phyloP scores from a whole-genome alignment of 2,888 invertebrate species.

The Heteromurus nitidus region DNA sequence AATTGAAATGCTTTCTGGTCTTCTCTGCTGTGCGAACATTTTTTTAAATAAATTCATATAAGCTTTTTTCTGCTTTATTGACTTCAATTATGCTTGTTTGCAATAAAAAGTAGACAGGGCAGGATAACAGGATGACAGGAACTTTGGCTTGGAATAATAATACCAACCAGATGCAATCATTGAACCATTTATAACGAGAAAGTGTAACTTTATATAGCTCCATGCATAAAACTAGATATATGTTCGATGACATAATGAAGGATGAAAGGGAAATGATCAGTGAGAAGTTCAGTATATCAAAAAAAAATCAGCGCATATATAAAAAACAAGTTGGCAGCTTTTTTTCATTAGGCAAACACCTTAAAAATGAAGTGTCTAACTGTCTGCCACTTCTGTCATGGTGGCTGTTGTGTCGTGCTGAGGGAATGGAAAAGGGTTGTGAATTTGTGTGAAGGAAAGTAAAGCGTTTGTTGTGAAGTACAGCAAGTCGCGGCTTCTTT shows the following conservation, averaged over 20 bases:
- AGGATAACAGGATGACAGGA: no score
- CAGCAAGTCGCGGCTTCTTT: no score
- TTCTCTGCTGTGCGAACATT: constrained; percentile 2
- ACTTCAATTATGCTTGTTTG: no score
- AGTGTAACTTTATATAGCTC: not conserved
- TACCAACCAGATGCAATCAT: not conserved
- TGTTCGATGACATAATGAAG: not conserved
- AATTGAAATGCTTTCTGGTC: no score
- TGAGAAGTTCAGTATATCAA: not conserved
- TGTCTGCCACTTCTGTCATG: not conserved
- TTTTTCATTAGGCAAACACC: not conserved
- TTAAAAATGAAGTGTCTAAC: not conserved
- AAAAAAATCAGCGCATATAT: not conserved
- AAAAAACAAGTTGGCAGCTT: not conserved
- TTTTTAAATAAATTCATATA: no score
- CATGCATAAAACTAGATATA: not conserved
- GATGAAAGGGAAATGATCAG: constrained; percentile 1
- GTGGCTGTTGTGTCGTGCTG: no score
- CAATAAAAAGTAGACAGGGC: no score
- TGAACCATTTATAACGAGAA: constrained; percentile 12
- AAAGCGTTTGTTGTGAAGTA: no score
- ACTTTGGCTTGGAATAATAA: no score
- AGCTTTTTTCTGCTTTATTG: no score
- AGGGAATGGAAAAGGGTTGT: no score
- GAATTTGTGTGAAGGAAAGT: no score